A percentile compares a stretch with the other conserved stretches of the same genome.
Evolutionary conservation across 2,888 invertebrate genomes (phyloP).

Genomic region (Tipula lateralis): DNA sequence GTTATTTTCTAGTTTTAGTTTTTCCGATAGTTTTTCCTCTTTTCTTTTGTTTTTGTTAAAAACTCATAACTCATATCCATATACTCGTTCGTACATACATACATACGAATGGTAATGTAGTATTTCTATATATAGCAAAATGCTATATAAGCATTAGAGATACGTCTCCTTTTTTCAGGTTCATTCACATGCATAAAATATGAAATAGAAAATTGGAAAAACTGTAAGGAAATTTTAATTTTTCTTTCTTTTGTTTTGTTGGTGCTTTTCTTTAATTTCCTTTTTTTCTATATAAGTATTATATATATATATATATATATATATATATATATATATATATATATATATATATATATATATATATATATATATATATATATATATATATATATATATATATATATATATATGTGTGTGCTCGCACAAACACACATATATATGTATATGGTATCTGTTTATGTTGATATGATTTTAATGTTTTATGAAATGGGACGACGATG

Average conservation of each 20-base stretch:
- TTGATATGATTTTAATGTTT: constrained; percentile 24
- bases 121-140: background rate
- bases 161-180: constrained; percentile 15
- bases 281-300: too few relatives aligned
- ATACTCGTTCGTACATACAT: background rate
- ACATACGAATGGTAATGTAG: background rate
- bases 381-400: too few relatives aligned
- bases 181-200: constrained; percentile 24
- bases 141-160: constrained; percentile 7
- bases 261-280: constrained; percentile 19
- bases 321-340: too few relatives aligned
- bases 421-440: too few relatives aligned
- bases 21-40: constrained; percentile 4
- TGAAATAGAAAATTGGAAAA: constrained; percentile 24
- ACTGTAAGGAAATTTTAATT: background rate
- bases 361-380: too few relatives aligned
- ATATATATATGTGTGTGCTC: background rate
- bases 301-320: background rate
- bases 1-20: constrained; percentile 24
- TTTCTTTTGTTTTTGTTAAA: background rate
- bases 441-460: background rate
- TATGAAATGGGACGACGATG: background rate
- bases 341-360: background rate
- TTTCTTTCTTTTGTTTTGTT: background rate
- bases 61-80: constrained; percentile 24